Evolutionary conservation across 2,888 invertebrate species (phyloP).

Genomic region (Pocota personata): DNA sequence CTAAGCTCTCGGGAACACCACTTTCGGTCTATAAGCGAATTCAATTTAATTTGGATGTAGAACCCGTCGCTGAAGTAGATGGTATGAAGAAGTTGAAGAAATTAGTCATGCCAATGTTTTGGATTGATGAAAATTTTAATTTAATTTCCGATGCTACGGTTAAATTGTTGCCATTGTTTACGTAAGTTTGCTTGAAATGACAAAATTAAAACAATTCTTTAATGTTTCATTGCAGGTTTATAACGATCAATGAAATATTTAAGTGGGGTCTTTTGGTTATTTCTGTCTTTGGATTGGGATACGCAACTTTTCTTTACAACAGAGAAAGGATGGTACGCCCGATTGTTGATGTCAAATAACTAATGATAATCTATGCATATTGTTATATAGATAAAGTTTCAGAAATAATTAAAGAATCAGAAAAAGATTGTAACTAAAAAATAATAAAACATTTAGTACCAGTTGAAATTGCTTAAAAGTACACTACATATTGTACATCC

Average conservation of each 20-base stretch:
- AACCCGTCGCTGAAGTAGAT: slow-evolving; percentile 85
- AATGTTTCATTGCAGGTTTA: not conserved
- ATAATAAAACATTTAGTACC: no score
- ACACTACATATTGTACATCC: no score
- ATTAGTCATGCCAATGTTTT: slow-evolving; percentile 88
- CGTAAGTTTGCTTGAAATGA: slow-evolving; percentile 63
- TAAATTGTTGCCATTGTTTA: slow-evolving; percentile 75
- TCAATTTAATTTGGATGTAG: slow-evolving; percentile 88
- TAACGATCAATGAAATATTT: slow-evolving; percentile 3
- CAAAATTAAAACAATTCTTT: not conserved
- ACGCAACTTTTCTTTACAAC: not conserved
- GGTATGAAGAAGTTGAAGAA: slow-evolving; percentile 86
- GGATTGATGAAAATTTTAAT: slow-evolving; percentile 89
- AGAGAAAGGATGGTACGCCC: no score
- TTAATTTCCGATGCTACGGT: slow-evolving; percentile 74
- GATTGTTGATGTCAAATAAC: no score
- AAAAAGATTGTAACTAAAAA: no score
- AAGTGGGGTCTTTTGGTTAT: slow-evolving; percentile 9
- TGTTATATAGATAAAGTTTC: no score
- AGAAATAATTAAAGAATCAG: no score
- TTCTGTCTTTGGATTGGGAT: not conserved
- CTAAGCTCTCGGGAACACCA: slow-evolving; percentile 85
- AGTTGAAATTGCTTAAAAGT: no score
- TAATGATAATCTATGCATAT: no score
- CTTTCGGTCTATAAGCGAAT: slow-evolving; percentile 88